A percentile compares a stretch with the other conserved stretches of the same genome.
These are phyloP conservation scores for Tragopan temminckii DNA, from an alignment of 2,797 vertebrate species.

Conservation along the genomic window DNA sequence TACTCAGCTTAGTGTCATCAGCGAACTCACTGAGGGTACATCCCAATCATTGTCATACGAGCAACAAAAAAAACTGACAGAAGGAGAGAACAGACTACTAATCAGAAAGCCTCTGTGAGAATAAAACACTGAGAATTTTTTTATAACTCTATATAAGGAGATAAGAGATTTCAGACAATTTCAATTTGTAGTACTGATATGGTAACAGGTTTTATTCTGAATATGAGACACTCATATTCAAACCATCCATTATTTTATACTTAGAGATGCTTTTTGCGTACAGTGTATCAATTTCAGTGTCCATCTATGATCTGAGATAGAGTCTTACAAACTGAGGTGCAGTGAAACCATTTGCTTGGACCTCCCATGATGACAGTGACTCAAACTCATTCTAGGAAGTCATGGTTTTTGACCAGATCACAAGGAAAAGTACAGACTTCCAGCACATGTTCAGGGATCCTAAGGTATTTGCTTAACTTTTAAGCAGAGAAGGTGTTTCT, in stretches of 20 bases:
- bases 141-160: background rate
- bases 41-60: background rate
- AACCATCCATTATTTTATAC: background rate
- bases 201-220: conserved; percentile 31
- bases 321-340: background rate
- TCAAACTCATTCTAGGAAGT: background rate
- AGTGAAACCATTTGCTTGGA: background rate
- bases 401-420: background rate
- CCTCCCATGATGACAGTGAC: background rate
- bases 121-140: background rate
- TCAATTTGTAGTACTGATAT: background rate
- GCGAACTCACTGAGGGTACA: too few species aligned
- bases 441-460: background rate
- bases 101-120: background rate
- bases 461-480: background rate
- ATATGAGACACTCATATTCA: background rate
- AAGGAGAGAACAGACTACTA: background rate
- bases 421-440: background rate
- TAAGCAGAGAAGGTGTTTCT: background rate
- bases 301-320: background rate
- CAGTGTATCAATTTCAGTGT: background rate
- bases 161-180: conserved; percentile 4
- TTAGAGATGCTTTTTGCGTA: background rate
- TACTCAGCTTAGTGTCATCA: too few species aligned
- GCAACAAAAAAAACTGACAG: background rate